Base-by-base conservation (phyloP, 2,888 invertebrate species). In the Geotrupes spiniger region DNA sequence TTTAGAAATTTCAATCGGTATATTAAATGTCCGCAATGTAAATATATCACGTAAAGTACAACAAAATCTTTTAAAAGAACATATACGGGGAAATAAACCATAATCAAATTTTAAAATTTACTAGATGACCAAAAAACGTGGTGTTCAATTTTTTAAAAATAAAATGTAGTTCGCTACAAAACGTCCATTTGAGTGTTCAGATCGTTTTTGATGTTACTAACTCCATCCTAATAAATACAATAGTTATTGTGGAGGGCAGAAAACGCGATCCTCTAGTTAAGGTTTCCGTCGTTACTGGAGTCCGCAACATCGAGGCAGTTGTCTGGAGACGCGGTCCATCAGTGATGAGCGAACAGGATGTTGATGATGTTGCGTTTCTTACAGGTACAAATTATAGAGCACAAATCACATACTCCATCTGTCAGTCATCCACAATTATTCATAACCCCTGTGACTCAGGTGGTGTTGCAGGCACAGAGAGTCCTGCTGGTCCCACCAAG, bases 321-420 rank as follows among this genome's bases (percentile, higher is more conserved):
- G 74, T 75, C 63, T 75, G 75, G 75, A 69, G 73, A 63, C 68
- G 74, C 62, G 65, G 69, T 57, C 63, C 60, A 42, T 61, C 69
- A 51, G 82, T 85, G 78, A 80, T 92, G 91, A 90, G 89, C 74
- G 92, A 92, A 70, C 90, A 89, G 73, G 92, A 92, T 77, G 83
- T 92, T 70, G 92, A 92, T 72, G 92, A 92, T 78, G 91, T 92
- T 66, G 92, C 92, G 54, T 92, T 92, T 78, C 78, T 92, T 74
- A 92, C 92, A 78, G 92, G 91, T 89, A 71, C 68, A 61, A 63
- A 59, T 60, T 62, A 63, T 57, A 63, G 60, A 51, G 59, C 65
- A 64, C 62, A 63, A 56, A 62, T 68, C 68, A 59, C 65, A 58
- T 52, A 54, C 46, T 57, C 57, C 53, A 52, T 55, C 53, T 56